phyloP scores from a whole-genome alignment of 37 sponge, comb jelly and placozoan genomes.

The Amphimedon queenslandica region DNA sequence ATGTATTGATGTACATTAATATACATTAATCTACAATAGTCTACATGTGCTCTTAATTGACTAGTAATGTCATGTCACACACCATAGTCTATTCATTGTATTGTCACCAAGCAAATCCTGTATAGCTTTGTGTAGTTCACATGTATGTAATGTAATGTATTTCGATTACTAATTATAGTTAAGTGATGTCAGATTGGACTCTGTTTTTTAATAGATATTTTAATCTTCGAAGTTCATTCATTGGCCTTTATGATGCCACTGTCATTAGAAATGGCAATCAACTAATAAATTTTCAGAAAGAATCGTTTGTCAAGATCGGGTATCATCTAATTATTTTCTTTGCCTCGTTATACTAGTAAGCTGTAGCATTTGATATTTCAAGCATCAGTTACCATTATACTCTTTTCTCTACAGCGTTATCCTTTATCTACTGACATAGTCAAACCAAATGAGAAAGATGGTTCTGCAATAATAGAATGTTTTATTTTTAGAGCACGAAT shows the following conservation, averaged over 20 bases:
- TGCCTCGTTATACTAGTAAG: slow-evolving; percentile 71
- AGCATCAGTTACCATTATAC: not conserved
- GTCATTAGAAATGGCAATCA: slow-evolving; percentile 81
- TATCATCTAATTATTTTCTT: slow-evolving; percentile 76
- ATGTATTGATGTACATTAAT: no score
- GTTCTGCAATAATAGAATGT: no score
- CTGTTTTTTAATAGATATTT: slow-evolving; percentile 71
- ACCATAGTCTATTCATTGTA: no score
- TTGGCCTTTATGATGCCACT: slow-evolving; percentile 91
- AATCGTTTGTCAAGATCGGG: slow-evolving; percentile 78
- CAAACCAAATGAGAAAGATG: not conserved
- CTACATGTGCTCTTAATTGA: no score
- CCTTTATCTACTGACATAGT: not conserved
- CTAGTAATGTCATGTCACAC: no score
- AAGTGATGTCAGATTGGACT: no score
- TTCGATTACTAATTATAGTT: no score
- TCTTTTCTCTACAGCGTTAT: not conserved
- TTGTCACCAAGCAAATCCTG: no score
- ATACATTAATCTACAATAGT: no score
- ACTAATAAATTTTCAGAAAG: slow-evolving; percentile 62
- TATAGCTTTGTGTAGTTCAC: no score
- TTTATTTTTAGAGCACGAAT: no score
- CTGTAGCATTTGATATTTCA: slow-evolving; percentile 2
- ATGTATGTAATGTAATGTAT: no score
- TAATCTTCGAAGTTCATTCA: slow-evolving; percentile 58